Conservation (phyloP, 2,797 vertebrate genomes). For the Uromys caudimaculatus region DNA sequence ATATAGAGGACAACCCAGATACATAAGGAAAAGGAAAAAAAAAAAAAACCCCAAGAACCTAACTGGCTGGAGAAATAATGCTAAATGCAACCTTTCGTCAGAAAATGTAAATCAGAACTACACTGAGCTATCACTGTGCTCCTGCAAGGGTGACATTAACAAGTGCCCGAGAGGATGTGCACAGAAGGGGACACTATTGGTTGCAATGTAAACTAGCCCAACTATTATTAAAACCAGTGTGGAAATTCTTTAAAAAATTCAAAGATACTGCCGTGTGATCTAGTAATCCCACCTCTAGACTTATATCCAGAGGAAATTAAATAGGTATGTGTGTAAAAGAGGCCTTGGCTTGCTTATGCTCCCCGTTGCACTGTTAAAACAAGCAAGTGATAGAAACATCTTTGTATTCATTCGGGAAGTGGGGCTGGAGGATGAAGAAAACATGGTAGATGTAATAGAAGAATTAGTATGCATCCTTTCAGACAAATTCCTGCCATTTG, state of each 20-base stretch:
- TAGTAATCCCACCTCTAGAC: no score
- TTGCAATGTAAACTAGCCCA: not conserved
- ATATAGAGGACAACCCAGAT: not conserved
- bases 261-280: not conserved
- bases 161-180: not conserved
- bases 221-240: not conserved
- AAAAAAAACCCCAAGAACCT: not conserved
- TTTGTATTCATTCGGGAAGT: not conserved
- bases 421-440: not conserved
- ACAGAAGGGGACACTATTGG: not conserved
- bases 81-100: not conserved
- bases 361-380: not conserved
- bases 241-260: not conserved
- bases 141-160: not conserved
- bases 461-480: not conserved
- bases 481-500: not conserved
- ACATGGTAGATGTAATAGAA: no score
- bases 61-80: not conserved
- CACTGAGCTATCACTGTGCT: not conserved
- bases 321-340: not conserved
- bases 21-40: not conserved
- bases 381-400: not conserved
- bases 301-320: not conserved
- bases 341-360: not conserved
- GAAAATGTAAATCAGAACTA: not conserved